Evolutionary conservation across 1,140 invertebrate genomes (phyloP).

Genomic region (Brachionus calyciflorus): DNA sequence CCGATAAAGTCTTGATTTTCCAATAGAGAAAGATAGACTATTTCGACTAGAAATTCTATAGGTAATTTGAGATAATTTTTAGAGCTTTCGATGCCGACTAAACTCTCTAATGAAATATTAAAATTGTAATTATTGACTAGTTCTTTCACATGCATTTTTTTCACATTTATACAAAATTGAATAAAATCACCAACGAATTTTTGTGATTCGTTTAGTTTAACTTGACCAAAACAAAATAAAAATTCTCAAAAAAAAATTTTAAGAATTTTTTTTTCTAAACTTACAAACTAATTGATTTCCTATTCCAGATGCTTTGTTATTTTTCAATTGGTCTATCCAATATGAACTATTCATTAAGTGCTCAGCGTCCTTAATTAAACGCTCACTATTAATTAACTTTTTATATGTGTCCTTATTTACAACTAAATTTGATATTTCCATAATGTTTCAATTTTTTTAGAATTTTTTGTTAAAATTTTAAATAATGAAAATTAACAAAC

Average conservation of each 20-base stretch:
- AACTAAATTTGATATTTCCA: too few relatives aligned
- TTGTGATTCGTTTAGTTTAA: constrained; percentile 18
- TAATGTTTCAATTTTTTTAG: too few relatives aligned
- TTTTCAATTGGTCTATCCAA: constrained; percentile 30
- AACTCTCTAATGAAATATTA: background rate
- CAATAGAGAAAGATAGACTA: background rate
- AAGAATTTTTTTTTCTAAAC: too few relatives aligned
- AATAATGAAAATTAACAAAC: too few relatives aligned
- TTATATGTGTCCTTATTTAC: background rate
- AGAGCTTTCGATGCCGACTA: background rate
- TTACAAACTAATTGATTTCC: constrained; percentile 7
- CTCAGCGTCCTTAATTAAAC: background rate
- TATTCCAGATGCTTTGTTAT: constrained; percentile 11
- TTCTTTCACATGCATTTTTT: background rate
- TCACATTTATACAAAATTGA: constrained; percentile 7
- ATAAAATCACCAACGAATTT: constrained; percentile 8
- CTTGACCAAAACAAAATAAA: background rate
- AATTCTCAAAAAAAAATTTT: too few relatives aligned
- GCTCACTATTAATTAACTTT: constrained; percentile 10
- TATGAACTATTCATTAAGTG: constrained; percentile 25
- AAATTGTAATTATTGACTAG: background rate
- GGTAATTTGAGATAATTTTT: background rate
- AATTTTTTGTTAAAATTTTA: too few relatives aligned
- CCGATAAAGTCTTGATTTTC: constrained; percentile 3
- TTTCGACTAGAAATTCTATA: constrained; percentile 16